A percentile compares a stretch with the other conserved stretches of the same genome.
Conservation (phyloP, 64 coral and sea anemone genomes). For the Stichodactyla mertensii region DNA sequence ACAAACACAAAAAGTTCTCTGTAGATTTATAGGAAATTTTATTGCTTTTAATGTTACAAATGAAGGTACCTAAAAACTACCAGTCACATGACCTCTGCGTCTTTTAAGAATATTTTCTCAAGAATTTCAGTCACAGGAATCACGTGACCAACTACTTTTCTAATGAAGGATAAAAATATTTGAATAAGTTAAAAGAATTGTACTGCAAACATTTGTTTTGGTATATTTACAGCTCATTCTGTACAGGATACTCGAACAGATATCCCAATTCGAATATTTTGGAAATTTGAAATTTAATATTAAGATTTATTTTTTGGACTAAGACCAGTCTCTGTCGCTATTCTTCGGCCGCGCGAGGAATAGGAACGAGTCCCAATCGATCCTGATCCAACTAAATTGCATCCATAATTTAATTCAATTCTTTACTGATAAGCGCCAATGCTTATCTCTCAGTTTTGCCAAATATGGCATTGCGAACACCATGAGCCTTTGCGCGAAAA, state of each 20-base stretch:
- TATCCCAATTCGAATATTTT: not conserved
- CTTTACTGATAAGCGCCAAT: not conserved
- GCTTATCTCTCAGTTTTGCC: not conserved
- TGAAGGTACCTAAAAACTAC: not conserved
- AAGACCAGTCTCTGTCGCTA: not conserved
- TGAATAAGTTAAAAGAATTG: conserved; percentile 4
- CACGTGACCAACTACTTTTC: not conserved
- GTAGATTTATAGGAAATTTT: not conserved
- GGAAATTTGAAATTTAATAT: not conserved
- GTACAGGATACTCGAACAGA: not conserved
- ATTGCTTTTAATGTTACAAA: not conserved
- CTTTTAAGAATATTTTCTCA: not conserved
- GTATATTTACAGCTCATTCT: not conserved
- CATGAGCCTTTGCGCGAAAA: not conserved
- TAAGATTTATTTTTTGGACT: not conserved
- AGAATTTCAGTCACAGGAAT: not conserved
- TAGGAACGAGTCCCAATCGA: not conserved
- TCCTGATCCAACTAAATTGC: not conserved
- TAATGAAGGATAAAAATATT: not conserved
- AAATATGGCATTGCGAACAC: not conserved
- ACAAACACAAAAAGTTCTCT: not conserved
- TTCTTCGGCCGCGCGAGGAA: conserved; percentile 3
- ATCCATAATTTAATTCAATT: not conserved
- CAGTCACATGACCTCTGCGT: not conserved
- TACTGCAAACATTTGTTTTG: not conserved